phyloP scores from a whole-genome alignment of 2,888 invertebrate genomes.

The Mantis religiosa region DNA sequence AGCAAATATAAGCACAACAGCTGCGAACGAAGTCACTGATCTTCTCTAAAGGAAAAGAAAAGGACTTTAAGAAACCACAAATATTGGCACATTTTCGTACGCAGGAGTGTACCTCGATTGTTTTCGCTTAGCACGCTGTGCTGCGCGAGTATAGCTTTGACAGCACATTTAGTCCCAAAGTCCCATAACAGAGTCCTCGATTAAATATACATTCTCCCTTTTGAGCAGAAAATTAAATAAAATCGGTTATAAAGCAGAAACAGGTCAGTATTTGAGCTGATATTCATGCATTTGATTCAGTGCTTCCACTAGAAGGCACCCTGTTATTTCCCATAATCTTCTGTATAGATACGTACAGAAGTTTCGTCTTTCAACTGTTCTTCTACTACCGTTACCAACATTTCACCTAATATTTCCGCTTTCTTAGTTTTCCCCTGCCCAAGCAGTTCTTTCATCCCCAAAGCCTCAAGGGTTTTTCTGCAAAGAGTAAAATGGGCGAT shows the following conservation, averaged over 20 bases:
- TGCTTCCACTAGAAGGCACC: background rate
- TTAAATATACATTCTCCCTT: background rate
- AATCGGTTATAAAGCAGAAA: background rate
- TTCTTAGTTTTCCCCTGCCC: background rate
- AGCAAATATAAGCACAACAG: no score
- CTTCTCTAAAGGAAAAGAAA: no score
- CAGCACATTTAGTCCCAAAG: no score
- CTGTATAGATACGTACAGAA: background rate
- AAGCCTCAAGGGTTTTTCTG: background rate
- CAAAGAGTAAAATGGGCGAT: background rate
- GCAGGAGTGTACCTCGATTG: no score
- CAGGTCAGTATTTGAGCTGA: background rate
- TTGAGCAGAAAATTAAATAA: background rate
- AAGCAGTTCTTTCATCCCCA: background rate
- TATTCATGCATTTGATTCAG: background rate
- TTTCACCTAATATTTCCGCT: background rate
- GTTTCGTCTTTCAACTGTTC: no score
- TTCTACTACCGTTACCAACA: background rate
- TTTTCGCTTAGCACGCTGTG: no score
- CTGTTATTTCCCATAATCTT: background rate
- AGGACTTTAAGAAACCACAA: no score
- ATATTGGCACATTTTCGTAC: no score
- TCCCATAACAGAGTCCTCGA: no score
- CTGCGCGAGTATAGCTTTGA: no score
- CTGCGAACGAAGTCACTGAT: no score